Conservation (phyloP, 2,888 invertebrate genomes). For the Microchrysa polita region DNA sequence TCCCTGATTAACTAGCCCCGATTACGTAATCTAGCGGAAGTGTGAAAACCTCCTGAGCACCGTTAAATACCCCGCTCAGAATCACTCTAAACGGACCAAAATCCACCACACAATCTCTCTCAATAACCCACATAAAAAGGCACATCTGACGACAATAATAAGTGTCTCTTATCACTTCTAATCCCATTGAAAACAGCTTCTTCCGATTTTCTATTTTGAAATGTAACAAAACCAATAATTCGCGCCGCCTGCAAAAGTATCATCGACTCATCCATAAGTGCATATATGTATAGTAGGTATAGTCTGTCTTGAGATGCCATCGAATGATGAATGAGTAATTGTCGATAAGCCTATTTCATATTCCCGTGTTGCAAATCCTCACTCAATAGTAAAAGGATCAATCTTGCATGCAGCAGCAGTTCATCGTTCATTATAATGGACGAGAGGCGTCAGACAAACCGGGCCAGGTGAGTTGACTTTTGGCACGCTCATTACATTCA, state of each 20-base stretch:
- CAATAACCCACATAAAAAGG: no score
- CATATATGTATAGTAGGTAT: no score
- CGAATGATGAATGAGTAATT: constrained; percentile 43
- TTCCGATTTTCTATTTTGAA: neutral
- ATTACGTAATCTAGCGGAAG: no score
- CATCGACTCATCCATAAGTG: constrained; percentile 9
- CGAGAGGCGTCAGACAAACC: constrained; percentile 41
- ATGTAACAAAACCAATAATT: neutral
- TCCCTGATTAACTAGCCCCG: no score
- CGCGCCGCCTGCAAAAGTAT: neutral
- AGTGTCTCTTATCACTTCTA: neutral
- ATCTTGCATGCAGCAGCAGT: constrained; percentile 11
- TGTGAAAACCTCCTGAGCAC: no score
- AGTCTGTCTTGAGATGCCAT: neutral
- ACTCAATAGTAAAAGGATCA: neutral
- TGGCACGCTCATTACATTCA: constrained; percentile 30
- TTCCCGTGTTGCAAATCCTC: constrained; percentile 5
- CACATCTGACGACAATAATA: no score
- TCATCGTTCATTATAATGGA: constrained; percentile 21
- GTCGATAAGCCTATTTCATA: constrained; percentile 34
- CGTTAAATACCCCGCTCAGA: no score
- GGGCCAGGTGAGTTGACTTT: constrained; percentile 49
- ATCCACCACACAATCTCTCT: neutral
- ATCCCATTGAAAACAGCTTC: neutral
- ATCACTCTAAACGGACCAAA: no score